These are phyloP conservation scores for Pangasius sanitwongsei DNA, from an alignment of 2,797 vertebrate species.

Conservation along the genomic window DNA sequence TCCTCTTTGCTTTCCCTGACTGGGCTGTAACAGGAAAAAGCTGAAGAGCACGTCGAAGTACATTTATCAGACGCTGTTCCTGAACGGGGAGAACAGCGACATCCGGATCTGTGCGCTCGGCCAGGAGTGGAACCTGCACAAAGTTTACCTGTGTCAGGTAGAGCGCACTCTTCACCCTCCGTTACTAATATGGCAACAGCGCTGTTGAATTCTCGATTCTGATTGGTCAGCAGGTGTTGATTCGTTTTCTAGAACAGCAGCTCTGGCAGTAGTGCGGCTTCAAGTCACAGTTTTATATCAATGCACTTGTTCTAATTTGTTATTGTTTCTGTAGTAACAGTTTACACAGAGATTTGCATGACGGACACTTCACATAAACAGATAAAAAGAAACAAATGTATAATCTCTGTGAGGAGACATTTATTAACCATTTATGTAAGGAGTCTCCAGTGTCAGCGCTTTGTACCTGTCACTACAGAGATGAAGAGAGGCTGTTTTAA, in stretches of 20 bases:
- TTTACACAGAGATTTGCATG: not conserved
- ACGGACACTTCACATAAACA: not conserved
- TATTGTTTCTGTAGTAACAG: not conserved
- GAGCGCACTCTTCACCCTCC: not conserved
- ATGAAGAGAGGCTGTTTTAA: not conserved
- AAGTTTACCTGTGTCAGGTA: slow-evolving; percentile 97
- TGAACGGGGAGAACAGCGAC: slow-evolving; percentile 97
- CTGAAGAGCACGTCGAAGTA: slow-evolving; percentile 95
- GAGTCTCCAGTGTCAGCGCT: not conserved
- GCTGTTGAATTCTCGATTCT: not conserved
- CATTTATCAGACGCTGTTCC: slow-evolving; percentile 96
- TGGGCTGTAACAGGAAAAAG: slow-evolving; percentile 82
- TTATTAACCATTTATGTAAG: not conserved
- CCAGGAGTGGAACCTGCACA: slow-evolving; percentile 96
- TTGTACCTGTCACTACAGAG: too few species aligned
- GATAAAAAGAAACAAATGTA: not conserved
- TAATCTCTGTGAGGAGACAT: not conserved
- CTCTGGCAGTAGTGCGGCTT: not conserved
- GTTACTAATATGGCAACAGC: not conserved
- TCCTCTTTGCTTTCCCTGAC: not conserved
- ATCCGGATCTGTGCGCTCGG: slow-evolving; percentile 93
- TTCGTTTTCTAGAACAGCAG: not conserved
- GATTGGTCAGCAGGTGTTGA: not conserved
- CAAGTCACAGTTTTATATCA: not conserved
- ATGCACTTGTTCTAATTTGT: not conserved